phyloP scores from a whole-genome alignment of 2,888 invertebrate species.

The Meloe dianella region DNA sequence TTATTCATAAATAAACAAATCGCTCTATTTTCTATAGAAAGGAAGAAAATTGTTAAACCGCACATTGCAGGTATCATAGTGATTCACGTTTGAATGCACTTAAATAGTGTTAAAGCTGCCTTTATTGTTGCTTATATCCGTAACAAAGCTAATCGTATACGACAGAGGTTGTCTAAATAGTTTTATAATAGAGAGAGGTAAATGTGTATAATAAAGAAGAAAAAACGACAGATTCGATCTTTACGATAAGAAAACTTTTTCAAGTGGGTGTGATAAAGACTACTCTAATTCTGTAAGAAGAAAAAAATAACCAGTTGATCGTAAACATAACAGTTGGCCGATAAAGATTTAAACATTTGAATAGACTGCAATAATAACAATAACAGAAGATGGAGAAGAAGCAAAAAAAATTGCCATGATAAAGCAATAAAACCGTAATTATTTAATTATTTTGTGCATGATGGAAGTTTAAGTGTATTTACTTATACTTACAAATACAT shows the following conservation, averaged over 20 bases:
- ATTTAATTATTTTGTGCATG: slow-evolving; percentile 30
- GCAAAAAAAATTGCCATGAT: too few species aligned
- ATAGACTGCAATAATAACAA: not conserved
- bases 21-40: too few species aligned
- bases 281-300: slow-evolving; percentile 10
- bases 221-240: not conserved
- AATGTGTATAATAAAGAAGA: slow-evolving; percentile 15
- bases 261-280: slow-evolving; percentile 29
- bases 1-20: too few species aligned
- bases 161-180: slow-evolving; percentile 56
- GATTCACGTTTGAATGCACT: slow-evolving; percentile 40
- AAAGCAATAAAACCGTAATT: slow-evolving; percentile 13
- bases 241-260: slow-evolving; percentile 29
- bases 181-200: slow-evolving; percentile 42
- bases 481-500: not conserved
- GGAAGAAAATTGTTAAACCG: slow-evolving; percentile 20
- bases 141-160: slow-evolving; percentile 54
- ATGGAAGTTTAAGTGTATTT: slow-evolving; percentile 20
- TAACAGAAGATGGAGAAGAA: too few species aligned
- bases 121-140: slow-evolving; percentile 50
- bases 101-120: slow-evolving; percentile 43
- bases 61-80: slow-evolving; percentile 31
- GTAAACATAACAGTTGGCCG: slow-evolving; percentile 40
- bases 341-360: slow-evolving; percentile 39
- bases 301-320: slow-evolving; percentile 40